A percentile compares a stretch with the other conserved stretches of the same genome.
Evolutionary conservation across 2,797 vertebrate genomes (phyloP).

Genomic region (Silurus aristotelis): DNA sequence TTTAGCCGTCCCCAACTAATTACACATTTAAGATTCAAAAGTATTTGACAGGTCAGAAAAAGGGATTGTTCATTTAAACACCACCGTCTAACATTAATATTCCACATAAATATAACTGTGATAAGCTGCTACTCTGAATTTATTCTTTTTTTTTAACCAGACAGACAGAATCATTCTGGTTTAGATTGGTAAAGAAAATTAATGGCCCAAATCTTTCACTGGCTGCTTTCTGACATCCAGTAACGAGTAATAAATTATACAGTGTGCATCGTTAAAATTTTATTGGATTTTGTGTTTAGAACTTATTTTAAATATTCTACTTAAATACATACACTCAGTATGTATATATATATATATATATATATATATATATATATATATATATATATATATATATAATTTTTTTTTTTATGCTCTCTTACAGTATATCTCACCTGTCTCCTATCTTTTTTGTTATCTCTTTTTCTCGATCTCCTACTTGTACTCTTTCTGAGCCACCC

Average conservation of each 20-base stretch:
- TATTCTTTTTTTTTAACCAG: neutral
- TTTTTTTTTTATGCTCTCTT: neutral
- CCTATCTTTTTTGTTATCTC: neutral
- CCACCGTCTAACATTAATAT: constrained; percentile 63
- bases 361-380: too few relatives aligned
- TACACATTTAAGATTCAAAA: constrained; percentile 71
- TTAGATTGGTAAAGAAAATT: constrained; percentile 11
- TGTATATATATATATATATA: too few relatives aligned
- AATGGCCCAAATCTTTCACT: neutral
- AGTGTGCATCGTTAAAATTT: neutral
- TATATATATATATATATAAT: neutral
- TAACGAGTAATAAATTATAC: neutral
- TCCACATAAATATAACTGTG: constrained; percentile 61
- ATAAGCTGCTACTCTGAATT: constrained; percentile 57
- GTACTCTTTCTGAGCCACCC: too few relatives aligned
- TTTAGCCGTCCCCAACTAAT: constrained; percentile 65
- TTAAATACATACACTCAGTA: too few relatives aligned
- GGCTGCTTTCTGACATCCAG: neutral
- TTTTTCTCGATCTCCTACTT: too few relatives aligned
- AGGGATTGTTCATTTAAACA: constrained; percentile 66
- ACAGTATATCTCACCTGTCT: neutral
- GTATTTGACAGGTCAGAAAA: constrained; percentile 63
- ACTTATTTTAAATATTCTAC: too few relatives aligned
- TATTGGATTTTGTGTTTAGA: neutral
- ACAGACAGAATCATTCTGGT: constrained; percentile 13